Base-by-base conservation (phyloP, 2,888 invertebrate species). In the Mythimna ferrago region DNA sequence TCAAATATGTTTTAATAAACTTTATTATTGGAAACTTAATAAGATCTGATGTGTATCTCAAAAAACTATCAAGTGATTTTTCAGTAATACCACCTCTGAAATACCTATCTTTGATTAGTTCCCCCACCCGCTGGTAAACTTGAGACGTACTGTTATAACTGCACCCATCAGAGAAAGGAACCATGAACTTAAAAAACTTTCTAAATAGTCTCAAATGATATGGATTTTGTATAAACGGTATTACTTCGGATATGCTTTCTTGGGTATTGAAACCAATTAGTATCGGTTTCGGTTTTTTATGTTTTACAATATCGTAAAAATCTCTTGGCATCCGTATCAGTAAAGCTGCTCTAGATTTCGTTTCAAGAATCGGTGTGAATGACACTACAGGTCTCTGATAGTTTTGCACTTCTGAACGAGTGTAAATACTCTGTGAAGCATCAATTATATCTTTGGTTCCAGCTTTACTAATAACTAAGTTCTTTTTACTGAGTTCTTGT, bases 231-330 rank as follows among this genome's bases (percentile, higher is more conserved):
- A 96, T 84, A 86, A 95, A 96, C 38, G 93, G 95, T 81, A 94
- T 92, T 2, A 91, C 88, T 90, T 96, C 95, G n/a, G 95, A 91
- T 79, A 96, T 94, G 83, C 94, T 93, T 88, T 96, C 97, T 88
- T 95, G 92, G 35, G 95, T 96, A 74, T 94, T 96, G 72, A 94
- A 96, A 56, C 97, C 97, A n/a, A 96, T 91, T 62, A 97, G 87
- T 57, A 96, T 90, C 16, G 96, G 94, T 73, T 94, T 92, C 53
- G 81, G 85, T 6, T 86, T 75, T 38, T 82, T 76, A 21, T 73
- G 76, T 66, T 78, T 70, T 10, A 73, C 53, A 10, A 75, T 79
- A n/a, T 80, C 78, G 54, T 87, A 86, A 66, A 91, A 86, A 14
- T 92, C 82, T 11, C 88, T 82, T 4, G 92, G 90, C 16, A 78